Evolutionary conservation across 1,140 invertebrate genomes (phyloP).

Genomic region (Planococcus citri): DNA sequence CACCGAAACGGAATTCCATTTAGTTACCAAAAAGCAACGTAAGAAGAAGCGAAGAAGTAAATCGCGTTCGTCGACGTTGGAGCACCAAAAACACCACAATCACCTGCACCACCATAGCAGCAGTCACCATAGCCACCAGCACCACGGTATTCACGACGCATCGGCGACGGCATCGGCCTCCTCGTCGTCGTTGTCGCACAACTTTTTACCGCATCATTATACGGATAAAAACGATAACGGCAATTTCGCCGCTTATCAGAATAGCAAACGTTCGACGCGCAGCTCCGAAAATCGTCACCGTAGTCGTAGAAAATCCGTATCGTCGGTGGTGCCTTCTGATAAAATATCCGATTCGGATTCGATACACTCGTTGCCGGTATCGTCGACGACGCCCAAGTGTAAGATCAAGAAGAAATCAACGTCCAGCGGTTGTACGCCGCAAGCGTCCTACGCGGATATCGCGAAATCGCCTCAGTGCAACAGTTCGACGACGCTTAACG

Average conservation of each 20-base stretch:
- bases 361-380: slow-evolving; percentile 55
- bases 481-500: slow-evolving; percentile 8
- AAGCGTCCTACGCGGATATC: slow-evolving; percentile 61
- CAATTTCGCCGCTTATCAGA: background rate
- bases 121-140: too few species aligned
- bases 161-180: background rate
- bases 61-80: background rate
- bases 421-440: slow-evolving; percentile 40
- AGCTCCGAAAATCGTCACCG: slow-evolving; percentile 23
- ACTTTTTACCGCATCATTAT: slow-evolving; percentile 28
- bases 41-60: slow-evolving; percentile 42
- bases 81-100: too few species aligned
- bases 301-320: slow-evolving; percentile 39
- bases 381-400: slow-evolving; percentile 37
- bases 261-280: background rate
- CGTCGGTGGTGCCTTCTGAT: slow-evolving; percentile 51
- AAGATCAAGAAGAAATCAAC: slow-evolving; percentile 30
- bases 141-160: background rate
- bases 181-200: slow-evolving; percentile 28
- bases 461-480: slow-evolving; percentile 31
- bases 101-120: too few species aligned
- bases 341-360: slow-evolving; percentile 58
- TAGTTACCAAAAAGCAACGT: slow-evolving; percentile 58
- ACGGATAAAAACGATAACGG: background rate
- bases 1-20: slow-evolving; percentile 44